phyloP scores from a whole-genome alignment of 2,113 vertebrate species.

The Xiphias gladius region DNA sequence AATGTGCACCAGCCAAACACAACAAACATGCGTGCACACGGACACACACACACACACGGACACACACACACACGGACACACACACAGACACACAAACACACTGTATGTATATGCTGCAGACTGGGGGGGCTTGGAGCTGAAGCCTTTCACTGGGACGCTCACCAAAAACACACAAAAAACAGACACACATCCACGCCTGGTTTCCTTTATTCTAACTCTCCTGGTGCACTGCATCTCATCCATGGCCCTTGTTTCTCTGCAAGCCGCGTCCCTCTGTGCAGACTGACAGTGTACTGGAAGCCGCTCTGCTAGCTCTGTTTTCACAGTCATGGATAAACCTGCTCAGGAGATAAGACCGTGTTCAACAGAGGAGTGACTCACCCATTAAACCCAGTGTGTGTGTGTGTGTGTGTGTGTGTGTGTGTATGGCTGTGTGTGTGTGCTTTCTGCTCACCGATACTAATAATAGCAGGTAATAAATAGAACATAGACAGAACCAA shows the following conservation, averaged over 20 bases:
- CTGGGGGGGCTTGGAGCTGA: background rate
- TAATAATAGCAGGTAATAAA: conserved; percentile 82
- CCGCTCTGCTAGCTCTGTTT: conserved; percentile 44
- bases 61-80: conserved; percentile 2
- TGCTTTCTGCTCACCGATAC: conserved; percentile 46
- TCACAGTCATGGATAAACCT: conserved; percentile 69
- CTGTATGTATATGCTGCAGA: background rate
- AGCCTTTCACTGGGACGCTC: conserved; percentile 21
- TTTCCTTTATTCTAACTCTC: conserved; percentile 58
- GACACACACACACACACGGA: background rate
- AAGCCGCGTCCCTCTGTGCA: conserved; percentile 19
- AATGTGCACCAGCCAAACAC: conserved; percentile 30
- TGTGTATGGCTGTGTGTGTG: conserved; percentile 9
- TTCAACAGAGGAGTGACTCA: conserved; percentile 81
- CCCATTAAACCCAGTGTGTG: conserved; percentile 65
- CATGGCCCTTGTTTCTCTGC: conserved; percentile 34
- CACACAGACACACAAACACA: conserved; percentile 1
- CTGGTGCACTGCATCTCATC: conserved; percentile 55
- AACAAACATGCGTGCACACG: background rate
- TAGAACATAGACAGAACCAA: conserved; percentile 68
- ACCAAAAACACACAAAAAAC: conserved; percentile 36
- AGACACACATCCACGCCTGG: conserved; percentile 48
- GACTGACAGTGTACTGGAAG: conserved; percentile 42
- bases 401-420: conserved; percentile 18
- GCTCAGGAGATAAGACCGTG: conserved; percentile 75